These are phyloP conservation scores for Dunckerocampus dactyliophorus DNA, from an alignment of 2,113 vertebrate genomes.

Conservation along the genomic window DNA sequence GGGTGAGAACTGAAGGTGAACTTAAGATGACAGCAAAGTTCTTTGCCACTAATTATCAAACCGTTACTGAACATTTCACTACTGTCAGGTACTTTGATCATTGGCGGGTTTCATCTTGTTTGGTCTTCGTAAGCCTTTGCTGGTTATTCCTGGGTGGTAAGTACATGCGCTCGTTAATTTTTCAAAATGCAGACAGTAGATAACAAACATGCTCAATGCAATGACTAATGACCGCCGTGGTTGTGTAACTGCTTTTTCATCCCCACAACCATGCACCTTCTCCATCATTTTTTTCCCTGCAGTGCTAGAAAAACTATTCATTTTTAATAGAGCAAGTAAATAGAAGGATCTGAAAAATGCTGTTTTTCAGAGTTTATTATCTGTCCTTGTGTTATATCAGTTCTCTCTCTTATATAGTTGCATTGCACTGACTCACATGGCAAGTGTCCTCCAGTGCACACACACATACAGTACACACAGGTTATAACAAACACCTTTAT, in stretches of 20 bases:
- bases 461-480: not conserved
- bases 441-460: too few species aligned
- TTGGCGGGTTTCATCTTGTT: slow-evolving; percentile 1
- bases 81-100: too few species aligned
- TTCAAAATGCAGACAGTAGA: not conserved
- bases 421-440: slow-evolving; percentile 18
- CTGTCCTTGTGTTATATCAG: slow-evolving; percentile 33
- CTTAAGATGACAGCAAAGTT: too few species aligned
- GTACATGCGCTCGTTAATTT: not conserved
- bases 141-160: slow-evolving; percentile 9
- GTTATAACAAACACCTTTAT: slow-evolving; percentile 48
- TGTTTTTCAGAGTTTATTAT: slow-evolving; percentile 57
- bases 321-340: not conserved
- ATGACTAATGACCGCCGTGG: not conserved
- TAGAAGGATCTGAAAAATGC: not conserved
- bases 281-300: not conserved
- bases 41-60: too few species aligned
- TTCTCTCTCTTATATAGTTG: slow-evolving; percentile 18
- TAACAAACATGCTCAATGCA: slow-evolving; percentile 3
- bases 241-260: not conserved
- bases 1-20: too few species aligned
- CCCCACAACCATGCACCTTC: not conserved
- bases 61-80: too few species aligned
- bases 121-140: not conserved
- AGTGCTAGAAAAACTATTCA: too few species aligned